phyloP scores from a whole-genome alignment of 2,113 vertebrate species.

The Limnothrissa miodon region DNA sequence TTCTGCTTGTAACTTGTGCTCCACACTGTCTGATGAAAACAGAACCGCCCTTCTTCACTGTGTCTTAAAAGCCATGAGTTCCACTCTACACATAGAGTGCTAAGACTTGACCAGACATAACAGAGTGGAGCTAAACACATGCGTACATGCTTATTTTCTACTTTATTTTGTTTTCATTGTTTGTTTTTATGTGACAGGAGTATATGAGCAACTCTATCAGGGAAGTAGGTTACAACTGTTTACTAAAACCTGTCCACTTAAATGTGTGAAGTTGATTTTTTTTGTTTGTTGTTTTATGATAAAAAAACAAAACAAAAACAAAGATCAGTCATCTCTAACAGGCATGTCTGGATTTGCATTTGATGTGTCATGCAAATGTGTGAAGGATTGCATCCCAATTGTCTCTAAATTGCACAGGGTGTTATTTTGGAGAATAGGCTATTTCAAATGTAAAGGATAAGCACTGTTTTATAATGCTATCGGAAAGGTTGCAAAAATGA shows the following conservation, averaged over 20 bases:
- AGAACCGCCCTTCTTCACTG: neutral
- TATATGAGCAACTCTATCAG: conserved; percentile 14
- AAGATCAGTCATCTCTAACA: neutral
- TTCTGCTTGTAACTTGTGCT: neutral
- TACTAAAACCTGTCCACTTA: conserved; percentile 6
- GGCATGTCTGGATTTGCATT: neutral
- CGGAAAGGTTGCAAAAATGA: conserved; percentile 1
- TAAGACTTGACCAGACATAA: neutral
- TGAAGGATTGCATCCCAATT: neutral
- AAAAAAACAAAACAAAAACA: neutral
- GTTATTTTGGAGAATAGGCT: neutral
- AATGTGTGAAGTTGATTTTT: neutral
- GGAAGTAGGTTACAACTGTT: conserved; percentile 15
- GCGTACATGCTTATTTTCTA: neutral
- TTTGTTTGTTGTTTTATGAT: neutral
- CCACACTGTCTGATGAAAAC: neutral
- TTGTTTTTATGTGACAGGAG: conserved; percentile 7
- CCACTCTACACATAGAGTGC: neutral
- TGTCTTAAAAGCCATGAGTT: neutral
- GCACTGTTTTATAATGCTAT: conserved; percentile 1
- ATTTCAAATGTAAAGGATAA: neutral
- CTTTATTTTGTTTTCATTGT: neutral
- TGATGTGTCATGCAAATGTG: neutral
- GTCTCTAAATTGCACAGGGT: conserved; percentile 1
- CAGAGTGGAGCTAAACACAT: neutral